Evolutionary conservation across 2,888 invertebrate genomes (phyloP).

Genomic region (Tetropium fuscum): DNA sequence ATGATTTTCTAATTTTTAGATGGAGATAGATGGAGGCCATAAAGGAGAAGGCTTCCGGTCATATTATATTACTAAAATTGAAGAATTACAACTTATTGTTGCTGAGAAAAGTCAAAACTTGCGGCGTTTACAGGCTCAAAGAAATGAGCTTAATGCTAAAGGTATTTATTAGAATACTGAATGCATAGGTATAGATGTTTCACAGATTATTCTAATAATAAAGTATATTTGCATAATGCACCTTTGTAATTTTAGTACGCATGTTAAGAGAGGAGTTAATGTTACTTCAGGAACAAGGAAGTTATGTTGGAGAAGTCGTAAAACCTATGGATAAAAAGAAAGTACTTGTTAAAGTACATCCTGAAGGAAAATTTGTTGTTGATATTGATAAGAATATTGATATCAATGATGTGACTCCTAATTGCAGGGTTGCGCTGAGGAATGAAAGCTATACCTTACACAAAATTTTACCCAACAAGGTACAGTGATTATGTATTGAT

Average conservation of each 20-base stretch:
- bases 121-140: slow-evolving; percentile 95
- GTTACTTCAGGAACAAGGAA: slow-evolving; percentile 96
- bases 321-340: slow-evolving; percentile 99
- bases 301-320: slow-evolving; percentile 99
- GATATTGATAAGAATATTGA: slow-evolving; percentile 99
- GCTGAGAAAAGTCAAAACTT: slow-evolving; percentile 99
- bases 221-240: too few relatives aligned
- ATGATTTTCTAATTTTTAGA: slow-evolving; percentile 64
- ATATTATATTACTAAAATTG: slow-evolving; percentile 98
- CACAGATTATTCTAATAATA: too few relatives aligned
- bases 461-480: slow-evolving; percentile 98
- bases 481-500: too few relatives aligned
- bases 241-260: too few relatives aligned
- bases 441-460: slow-evolving; percentile 99
- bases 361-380: slow-evolving; percentile 99
- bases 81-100: slow-evolving; percentile 94
- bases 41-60: slow-evolving; percentile 93
- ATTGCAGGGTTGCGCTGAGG: slow-evolving; percentile 96
- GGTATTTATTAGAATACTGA: slow-evolving; percentile 73
- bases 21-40: slow-evolving; percentile 78
- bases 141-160: slow-evolving; percentile 99
- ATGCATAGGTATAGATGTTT: too few relatives aligned
- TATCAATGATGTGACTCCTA: slow-evolving; percentile 97
- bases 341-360: slow-evolving; percentile 98
- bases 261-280: slow-evolving; percentile 98